These are phyloP conservation scores for Unio pictorum DNA, from an alignment of 2,888 invertebrate genomes.

Conservation along the genomic window DNA sequence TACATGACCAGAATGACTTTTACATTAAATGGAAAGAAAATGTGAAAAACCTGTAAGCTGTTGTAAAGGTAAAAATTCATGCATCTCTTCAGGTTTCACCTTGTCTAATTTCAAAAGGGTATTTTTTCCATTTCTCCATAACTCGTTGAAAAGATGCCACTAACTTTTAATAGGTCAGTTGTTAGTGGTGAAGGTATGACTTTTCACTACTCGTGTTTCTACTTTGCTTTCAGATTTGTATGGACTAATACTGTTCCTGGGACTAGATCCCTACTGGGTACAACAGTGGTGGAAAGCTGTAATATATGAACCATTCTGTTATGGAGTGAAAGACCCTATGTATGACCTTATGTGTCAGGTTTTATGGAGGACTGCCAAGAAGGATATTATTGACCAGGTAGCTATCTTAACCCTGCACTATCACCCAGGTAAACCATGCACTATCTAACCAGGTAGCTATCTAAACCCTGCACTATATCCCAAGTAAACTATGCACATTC, in stretches of 20 bases:
- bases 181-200: no score
- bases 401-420: neutral
- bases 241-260: slow-evolving; percentile 78
- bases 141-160: no score
- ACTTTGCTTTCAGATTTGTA: slow-evolving; percentile 72
- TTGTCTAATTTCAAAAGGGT: no score
- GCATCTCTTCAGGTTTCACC: no score
- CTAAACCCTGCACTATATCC: neutral
- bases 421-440: neutral
- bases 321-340: slow-evolving; percentile 73
- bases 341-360: slow-evolving; percentile 75
- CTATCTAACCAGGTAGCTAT: slow-evolving; percentile 74
- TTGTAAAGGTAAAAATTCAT: no score
- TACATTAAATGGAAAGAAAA: no score
- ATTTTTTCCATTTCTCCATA: no score
- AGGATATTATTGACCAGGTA: slow-evolving; percentile 79
- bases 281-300: slow-evolving; percentile 75
- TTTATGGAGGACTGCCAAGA: slow-evolving; percentile 82
- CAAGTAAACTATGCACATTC: no score
- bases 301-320: slow-evolving; percentile 74
- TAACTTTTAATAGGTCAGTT: no score
- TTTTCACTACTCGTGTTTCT: no score
- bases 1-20: no score
- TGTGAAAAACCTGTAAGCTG: no score
- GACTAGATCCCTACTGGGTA: slow-evolving; percentile 76